Conservation (phyloP, 2,797 vertebrate genomes). For the Chanos chanos region DNA sequence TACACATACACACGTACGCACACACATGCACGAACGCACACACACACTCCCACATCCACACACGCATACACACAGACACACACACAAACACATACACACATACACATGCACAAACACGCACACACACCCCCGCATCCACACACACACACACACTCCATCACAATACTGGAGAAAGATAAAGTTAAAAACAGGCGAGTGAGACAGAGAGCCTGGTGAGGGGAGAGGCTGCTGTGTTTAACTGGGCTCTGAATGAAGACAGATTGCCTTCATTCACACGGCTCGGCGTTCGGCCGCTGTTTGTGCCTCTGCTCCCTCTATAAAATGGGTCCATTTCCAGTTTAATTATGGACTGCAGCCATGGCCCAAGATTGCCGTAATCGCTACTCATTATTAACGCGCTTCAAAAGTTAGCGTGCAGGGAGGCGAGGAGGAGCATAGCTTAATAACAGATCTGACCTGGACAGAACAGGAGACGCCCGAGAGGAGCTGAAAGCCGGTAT, state of each 20-base stretch:
- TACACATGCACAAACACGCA: neutral
- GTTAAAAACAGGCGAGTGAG: conserved; percentile 3
- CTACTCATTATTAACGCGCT: neutral
- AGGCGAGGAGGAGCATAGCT: neutral
- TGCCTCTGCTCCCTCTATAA: too few species aligned
- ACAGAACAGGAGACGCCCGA: neutral
- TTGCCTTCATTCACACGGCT: too few species aligned
- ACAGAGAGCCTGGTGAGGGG: neutral
- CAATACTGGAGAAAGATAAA: neutral
- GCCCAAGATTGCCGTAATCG: neutral
- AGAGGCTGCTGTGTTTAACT: neutral
- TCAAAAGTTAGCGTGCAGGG: neutral
- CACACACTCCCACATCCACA: neutral
- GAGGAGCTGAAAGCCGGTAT: neutral
- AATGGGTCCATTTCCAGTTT: neutral
- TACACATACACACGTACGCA: conserved; percentile 37
- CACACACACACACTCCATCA: too few species aligned
- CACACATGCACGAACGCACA: too few species aligned
- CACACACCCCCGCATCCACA: too few species aligned
- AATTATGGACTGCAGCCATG: neutral
- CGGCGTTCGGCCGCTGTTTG: too few species aligned
- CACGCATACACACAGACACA: neutral
- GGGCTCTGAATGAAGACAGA: neutral
- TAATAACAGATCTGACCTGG: conserved; percentile 2
- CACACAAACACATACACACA: neutral